Base-by-base conservation (phyloP, 2,113 vertebrate genomes). In the Sula dactylatra region DNA sequence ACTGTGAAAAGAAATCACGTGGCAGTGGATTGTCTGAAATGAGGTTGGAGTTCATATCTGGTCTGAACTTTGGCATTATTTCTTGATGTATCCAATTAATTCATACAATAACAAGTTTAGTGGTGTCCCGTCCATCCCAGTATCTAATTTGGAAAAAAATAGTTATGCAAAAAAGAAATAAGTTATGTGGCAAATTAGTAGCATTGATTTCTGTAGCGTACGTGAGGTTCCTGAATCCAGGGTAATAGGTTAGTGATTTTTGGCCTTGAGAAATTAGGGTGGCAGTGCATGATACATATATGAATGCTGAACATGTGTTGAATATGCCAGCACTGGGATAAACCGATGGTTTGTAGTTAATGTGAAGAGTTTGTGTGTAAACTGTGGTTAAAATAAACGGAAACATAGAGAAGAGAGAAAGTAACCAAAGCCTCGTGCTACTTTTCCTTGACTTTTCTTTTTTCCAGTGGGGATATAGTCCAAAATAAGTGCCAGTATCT, bases 31-130 rank as follows among this genome's bases (percentile, higher is more conserved):
- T 2, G 0, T 77, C 38, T 62, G 21, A 71, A 88, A 31, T 44
- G 24, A 71, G 62, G 13, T 10, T 80, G 78, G 49, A 56, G 74
- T 69, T 95, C 47, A 10, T n/a, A 65, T 59, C 44, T 94, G 64
- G 16, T 27, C 61, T 70, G 73, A 71, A 34, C 34, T 84, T 71
- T 14, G 44, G 7, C 29, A 5, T 67, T 13, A 9, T 36, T 90
- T 50, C 29, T 64, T 56, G 18, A 20, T 59, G 29, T 42, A 38
- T 54, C 31, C 6, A 16, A 4, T 49, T 90, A 32, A 66, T 91
- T 91, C 1, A 1, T 59, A 13, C 16, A 29, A 0, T 11, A 36
- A 29, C 8, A 45, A 32, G 21, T 31, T 3, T 1, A 52, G 26
- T 27, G 40, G 4, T 64, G 56, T 40, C 61, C 32, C 2, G 7